phyloP scores from a whole-genome alignment of 2,888 invertebrate genomes.

The Abrostola triplasia region DNA sequence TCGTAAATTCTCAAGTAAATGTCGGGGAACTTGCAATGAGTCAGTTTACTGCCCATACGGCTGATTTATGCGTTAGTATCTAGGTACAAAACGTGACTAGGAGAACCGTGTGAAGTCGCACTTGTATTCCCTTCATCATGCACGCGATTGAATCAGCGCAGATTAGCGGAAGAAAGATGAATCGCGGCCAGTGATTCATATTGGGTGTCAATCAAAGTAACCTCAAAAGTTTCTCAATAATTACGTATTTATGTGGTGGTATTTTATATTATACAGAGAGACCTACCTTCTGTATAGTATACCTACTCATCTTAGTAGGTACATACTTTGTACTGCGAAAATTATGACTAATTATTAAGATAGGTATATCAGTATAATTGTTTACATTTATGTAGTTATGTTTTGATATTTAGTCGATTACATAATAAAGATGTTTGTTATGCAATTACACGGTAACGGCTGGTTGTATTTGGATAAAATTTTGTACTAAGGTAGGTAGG shows the following conservation, averaged over 20 bases:
- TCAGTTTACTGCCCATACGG: slow-evolving; percentile 16
- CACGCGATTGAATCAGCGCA: slow-evolving; percentile 36
- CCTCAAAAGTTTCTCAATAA: no score
- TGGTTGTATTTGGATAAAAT: no score
- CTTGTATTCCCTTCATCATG: slow-evolving; percentile 14
- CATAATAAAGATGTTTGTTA: not conserved
- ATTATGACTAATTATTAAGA: no score
- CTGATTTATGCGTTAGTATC: slow-evolving; percentile 18
- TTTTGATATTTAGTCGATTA: not conserved
- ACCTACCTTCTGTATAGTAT: not conserved
- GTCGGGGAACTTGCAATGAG: slow-evolving; percentile 23
- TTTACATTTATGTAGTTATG: not conserved
- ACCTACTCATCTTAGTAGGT: not conserved
- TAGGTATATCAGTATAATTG: not conserved
- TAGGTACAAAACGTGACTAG: slow-evolving; percentile 9
- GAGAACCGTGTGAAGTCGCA: slow-evolving; percentile 18
- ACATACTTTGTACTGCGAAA: no score
- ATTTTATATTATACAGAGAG: no score
- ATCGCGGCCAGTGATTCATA: slow-evolving; percentile 19
- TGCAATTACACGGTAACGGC: not conserved
- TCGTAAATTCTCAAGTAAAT: slow-evolving; percentile 35
- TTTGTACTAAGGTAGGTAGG: no score
- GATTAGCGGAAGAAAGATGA: slow-evolving; percentile 20
- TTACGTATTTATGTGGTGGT: no score
- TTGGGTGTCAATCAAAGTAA: not conserved